Percentiles rank a stretch among this genome's conserved stretches.
These are phyloP conservation scores for Cephalopholis sonnerati DNA, from an alignment of 2,113 vertebrate species.

Conservation along the genomic window DNA sequence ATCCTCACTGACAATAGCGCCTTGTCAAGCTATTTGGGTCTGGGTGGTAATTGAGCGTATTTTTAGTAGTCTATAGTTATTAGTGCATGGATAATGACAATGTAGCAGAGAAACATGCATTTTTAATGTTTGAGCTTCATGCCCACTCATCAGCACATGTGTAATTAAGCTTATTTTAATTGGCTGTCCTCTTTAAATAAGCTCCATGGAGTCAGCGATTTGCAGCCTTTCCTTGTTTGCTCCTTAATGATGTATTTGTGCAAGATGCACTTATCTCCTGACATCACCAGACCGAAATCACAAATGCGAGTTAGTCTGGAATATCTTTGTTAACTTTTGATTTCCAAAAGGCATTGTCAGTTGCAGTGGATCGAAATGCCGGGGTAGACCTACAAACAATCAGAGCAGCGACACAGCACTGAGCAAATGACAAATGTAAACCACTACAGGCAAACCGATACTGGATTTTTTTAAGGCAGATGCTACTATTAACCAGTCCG, in stretches of 20 bases:
- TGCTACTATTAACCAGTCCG: too few species aligned
- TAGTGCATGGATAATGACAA: conserved; percentile 23
- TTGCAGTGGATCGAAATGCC: too few species aligned
- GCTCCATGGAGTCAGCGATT: neutral
- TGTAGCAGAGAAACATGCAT: neutral
- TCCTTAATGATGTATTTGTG: neutral
- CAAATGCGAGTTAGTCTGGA: too few species aligned
- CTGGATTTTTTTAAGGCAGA: too few species aligned
- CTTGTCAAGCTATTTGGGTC: neutral
- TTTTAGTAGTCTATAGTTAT: neutral
- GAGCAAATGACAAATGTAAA: too few species aligned
- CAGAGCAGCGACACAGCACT: too few species aligned
- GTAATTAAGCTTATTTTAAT: neutral
- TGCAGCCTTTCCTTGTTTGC: neutral
- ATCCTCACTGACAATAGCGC: neutral
- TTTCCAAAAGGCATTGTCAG: too few species aligned
- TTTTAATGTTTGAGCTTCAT: neutral
- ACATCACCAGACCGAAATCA: too few species aligned
- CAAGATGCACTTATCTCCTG: neutral
- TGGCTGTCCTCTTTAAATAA: conserved; percentile 1
- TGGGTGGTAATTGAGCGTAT: neutral
- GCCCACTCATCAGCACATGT: neutral
- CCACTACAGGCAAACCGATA: too few species aligned
- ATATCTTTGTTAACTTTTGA: too few species aligned
- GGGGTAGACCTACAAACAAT: too few species aligned